These are phyloP conservation scores for Maconellicoccus hirsutus DNA, from an alignment of 1,140 invertebrate species.

Conservation along the genomic window DNA sequence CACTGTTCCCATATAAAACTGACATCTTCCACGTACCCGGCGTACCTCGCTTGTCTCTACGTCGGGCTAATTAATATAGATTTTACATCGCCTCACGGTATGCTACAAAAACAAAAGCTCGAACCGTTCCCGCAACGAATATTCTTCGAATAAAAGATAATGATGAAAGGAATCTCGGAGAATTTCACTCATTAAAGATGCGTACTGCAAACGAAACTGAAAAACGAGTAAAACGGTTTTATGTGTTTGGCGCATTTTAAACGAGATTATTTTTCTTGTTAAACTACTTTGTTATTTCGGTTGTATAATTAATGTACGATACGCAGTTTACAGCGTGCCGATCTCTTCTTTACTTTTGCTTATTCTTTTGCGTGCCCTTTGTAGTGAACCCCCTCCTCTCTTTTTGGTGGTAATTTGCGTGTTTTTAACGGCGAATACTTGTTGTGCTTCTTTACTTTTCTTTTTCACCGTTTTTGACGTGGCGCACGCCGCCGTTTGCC, in stretches of 20 bases:
- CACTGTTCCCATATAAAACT: conserved; percentile 15
- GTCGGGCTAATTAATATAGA: conserved; percentile 19
- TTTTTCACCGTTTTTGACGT: no score
- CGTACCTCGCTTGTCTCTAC: neutral
- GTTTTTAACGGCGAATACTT: no score
- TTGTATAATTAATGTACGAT: no score
- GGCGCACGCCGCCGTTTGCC: no score
- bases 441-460: no score
- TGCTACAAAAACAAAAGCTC: conserved; percentile 16
- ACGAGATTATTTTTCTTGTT: neutral
- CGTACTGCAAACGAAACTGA: neutral
- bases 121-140: conserved; percentile 3
- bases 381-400: no score
- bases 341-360: no score
- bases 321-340: no score
- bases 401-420: no score
- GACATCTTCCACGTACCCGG: conserved; percentile 4
- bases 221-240: conserved; percentile 4
- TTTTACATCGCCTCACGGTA: conserved; percentile 15
- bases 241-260: neutral
- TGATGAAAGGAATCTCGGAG: neutral
- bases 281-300: no score
- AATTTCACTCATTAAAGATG: neutral
- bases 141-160: conserved; percentile 17
- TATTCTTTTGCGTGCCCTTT: no score